phyloP scores from a whole-genome alignment of 2,113 vertebrate genomes.

The Tricholaema leucomelas region DNA sequence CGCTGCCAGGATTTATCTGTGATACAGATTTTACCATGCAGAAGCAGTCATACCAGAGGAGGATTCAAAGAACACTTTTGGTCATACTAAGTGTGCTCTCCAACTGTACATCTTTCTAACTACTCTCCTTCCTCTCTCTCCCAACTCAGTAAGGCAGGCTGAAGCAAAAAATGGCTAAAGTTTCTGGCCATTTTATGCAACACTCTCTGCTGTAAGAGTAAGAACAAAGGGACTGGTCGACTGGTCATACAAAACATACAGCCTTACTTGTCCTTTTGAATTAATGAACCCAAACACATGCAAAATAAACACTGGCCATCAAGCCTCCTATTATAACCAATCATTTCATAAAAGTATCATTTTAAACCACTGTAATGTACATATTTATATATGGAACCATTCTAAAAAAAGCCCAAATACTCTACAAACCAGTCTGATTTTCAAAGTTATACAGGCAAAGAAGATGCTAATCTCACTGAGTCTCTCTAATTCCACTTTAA shows the following conservation, averaged over 20 bases:
- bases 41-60: neutral
- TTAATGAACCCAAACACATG: neutral
- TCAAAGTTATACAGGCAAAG: neutral
- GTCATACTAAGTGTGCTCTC: neutral
- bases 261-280: neutral
- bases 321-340: neutral
- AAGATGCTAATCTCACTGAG: neutral
- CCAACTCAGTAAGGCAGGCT: neutral
- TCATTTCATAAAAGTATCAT: neutral
- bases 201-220: neutral
- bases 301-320: neutral
- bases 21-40: rapidly evolving
- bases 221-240: neutral
- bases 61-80: neutral
- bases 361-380: neutral
- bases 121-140: neutral
- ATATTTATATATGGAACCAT: neutral
- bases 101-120: neutral
- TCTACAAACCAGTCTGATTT: neutral
- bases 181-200: neutral
- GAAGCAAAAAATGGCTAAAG: neutral
- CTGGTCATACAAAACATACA: neutral
- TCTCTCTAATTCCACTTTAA: neutral
- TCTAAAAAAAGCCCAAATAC: neutral
- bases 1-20: neutral